These are phyloP conservation scores for Temnopleurus reevesii DNA, from an alignment of 53 echinoderm and acorn worm genomes.

Conservation along the genomic window DNA sequence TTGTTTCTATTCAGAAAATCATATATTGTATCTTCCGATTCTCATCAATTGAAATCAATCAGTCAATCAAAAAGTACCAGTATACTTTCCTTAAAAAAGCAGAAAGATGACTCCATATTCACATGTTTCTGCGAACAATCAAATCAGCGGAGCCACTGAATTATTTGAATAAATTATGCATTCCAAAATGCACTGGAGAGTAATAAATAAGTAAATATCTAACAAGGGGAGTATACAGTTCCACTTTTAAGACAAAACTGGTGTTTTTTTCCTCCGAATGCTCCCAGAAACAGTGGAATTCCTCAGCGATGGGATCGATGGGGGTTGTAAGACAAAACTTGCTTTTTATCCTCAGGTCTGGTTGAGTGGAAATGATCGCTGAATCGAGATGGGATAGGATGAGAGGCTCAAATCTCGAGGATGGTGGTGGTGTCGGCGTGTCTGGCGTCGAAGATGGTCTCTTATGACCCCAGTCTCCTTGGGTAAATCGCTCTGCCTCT, in stretches of 20 bases:
- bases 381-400: background rate
- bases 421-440: conserved; percentile 19
- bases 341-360: background rate
- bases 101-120: too few relatives aligned
- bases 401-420: conserved; percentile 24
- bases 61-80: too few relatives aligned
- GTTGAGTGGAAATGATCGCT: background rate
- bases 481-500: background rate
- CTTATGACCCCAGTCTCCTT: background rate
- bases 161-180: background rate
- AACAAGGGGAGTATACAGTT: too few relatives aligned
- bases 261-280: background rate
- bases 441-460: conserved; percentile 2
- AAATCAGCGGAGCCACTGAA: too few relatives aligned
- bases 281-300: background rate
- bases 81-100: too few relatives aligned
- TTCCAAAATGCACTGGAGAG: background rate
- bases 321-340: background rate
- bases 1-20: too few relatives aligned
- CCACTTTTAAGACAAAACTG: background rate
- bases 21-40: too few relatives aligned
- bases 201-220: too few relatives aligned
- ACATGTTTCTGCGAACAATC: too few relatives aligned
- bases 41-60: too few relatives aligned
- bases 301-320: too few relatives aligned